Evolutionary conservation across 2,797 vertebrate species (phyloP), one percentile per base, ranked within the genome.

Genomic region (Microctenopoma lineatum): DNA sequence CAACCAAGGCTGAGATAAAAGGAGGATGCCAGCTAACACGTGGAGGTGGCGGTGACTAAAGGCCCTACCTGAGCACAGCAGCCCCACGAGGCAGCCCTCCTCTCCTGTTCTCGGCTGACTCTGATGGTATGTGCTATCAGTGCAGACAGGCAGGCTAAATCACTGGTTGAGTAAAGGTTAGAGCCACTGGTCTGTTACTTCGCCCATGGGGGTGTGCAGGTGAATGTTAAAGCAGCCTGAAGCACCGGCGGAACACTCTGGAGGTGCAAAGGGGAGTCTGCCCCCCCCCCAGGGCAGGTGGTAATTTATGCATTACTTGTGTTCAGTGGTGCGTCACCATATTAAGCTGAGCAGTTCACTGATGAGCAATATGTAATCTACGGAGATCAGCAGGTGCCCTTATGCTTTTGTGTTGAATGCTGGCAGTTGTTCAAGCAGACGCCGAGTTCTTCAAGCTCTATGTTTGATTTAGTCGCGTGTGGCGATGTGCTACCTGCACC

Each of bases 161-260:
- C 85, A 85, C 66, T 66, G 67, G 84, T 86, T 83, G 82, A 88
- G 83, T 83, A 90, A 93, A 92, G 91, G 89, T 92, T 89, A 90
- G 59, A 80, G 80, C 74, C 59, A 73, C 87, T 66, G 86, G 81
- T 83, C 77, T 88, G 87, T 79, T 90, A 75, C 82, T 74, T 72
- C 38, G 66, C 76, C 79, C 65, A 44, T 36, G 59, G 89, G 81
- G 77, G 80, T 79, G 80, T 74, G 66, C 64, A 75, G 89, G 89
- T 90, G 86, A 92, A 89, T 90, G 89, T 89, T 89, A 91, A 72
- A 87, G 81, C 73, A 58, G 66, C 42, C 62, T 56, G 81, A 83
- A 85, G 90, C 84, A 87, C 79, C 85, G 47, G 64, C 73, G 15
- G 65, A 83, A 74, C 64, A 61, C 81, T 76, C 18, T 1, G 2